Conservation (phyloP, 2,888 invertebrate genomes). For the Mantis religiosa region DNA sequence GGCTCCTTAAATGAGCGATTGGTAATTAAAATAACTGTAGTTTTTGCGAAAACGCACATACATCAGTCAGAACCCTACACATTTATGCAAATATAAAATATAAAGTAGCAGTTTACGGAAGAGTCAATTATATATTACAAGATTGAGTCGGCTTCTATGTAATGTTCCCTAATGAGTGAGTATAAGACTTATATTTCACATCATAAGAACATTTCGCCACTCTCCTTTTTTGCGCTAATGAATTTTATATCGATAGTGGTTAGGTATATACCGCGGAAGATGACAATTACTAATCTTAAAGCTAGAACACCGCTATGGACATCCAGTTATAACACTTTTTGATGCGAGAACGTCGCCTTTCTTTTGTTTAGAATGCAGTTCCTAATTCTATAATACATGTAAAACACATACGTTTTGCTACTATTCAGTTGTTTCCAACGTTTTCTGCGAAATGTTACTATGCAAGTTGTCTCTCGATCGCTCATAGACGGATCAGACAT, state of each 20-base stretch:
- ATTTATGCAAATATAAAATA: background rate
- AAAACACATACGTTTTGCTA: no score
- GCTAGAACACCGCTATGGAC: background rate
- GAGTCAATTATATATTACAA: background rate
- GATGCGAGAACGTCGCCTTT: background rate
- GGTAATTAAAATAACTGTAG: background rate
- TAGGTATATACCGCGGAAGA: background rate
- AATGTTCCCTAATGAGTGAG: background rate
- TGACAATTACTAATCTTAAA: background rate
- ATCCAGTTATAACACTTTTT: background rate
- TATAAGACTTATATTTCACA: background rate
- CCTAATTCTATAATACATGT: no score
- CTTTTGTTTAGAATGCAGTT: background rate
- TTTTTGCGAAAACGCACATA: background rate
- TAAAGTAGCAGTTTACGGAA: background rate
- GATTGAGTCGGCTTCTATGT: background rate
- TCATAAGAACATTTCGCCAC: background rate
- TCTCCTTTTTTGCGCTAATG: background rate
- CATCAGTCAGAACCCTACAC: background rate
- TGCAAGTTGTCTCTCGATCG: no score
- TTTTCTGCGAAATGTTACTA: no score
- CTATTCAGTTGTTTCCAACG: no score
- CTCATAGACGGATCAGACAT: no score
- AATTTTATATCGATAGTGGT: background rate
- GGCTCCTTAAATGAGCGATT: background rate